These are phyloP conservation scores for Listrodromus nycthemerus DNA, from an alignment of 2,888 invertebrate genomes.

Conservation along the genomic window DNA sequence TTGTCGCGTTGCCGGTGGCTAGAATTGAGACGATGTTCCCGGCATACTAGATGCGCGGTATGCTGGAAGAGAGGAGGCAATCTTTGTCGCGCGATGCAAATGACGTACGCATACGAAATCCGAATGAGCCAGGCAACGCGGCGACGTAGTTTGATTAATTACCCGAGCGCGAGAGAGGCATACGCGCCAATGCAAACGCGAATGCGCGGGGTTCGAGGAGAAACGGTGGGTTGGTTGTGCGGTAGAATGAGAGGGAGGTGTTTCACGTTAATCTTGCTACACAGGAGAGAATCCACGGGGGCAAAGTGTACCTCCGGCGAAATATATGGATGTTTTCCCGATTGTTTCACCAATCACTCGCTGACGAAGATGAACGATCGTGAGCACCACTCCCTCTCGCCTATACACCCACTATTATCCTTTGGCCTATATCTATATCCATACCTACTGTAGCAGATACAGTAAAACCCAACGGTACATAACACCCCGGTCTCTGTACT, in stretches of 20 bases:
- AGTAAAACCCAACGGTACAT: conserved; percentile 5
- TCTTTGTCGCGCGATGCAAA: conserved; percentile 64
- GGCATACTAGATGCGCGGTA: conserved; percentile 54
- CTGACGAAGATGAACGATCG: conserved; percentile 63
- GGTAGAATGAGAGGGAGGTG: background rate
- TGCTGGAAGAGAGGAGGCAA: conserved; percentile 49
- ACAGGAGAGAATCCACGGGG: conserved; percentile 23
- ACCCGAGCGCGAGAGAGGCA: conserved; percentile 35
- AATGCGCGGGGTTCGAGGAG: conserved; percentile 48
- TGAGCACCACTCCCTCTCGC: conserved; percentile 48
- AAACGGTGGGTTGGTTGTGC: background rate
- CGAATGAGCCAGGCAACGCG: conserved; percentile 54
- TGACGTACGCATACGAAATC: conserved; percentile 63
- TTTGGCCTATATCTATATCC: conserved; percentile 20
- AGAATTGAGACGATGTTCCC: conserved; percentile 45
- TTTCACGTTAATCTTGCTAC: conserved; percentile 25
- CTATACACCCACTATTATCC: conserved; percentile 42
- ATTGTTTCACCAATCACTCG: conserved; percentile 64
- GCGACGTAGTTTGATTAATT: conserved; percentile 64
- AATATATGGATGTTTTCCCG: conserved; percentile 65
- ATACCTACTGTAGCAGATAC: conserved; percentile 19
- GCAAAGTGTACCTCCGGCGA: conserved; percentile 57
- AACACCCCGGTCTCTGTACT: conserved; percentile 21
- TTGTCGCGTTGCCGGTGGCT: conserved; percentile 6
- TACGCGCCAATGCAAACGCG: conserved; percentile 53